Conservation (phyloP, 2,113 vertebrate genomes). For the Rhadina sibilatrix region DNA sequence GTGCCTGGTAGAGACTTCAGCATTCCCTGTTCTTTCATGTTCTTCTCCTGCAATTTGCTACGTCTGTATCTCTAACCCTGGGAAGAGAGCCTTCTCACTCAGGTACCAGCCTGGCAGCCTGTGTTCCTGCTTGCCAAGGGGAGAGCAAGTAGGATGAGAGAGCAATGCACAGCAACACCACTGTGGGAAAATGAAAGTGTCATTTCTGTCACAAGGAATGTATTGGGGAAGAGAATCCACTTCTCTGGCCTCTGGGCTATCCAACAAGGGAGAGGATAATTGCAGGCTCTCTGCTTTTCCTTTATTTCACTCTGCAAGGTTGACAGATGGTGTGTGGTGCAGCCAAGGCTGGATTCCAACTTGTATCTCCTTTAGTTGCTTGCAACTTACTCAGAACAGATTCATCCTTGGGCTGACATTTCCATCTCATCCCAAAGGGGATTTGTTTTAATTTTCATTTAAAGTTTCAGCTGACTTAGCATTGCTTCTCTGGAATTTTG, state of each 20-base stretch:
- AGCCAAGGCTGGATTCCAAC: conserved; percentile 43
- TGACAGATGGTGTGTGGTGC: conserved; percentile 53
- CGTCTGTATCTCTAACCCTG: background rate
- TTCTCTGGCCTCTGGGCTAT: background rate
- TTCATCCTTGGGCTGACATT: conserved; percentile 58
- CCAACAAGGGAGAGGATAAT: background rate
- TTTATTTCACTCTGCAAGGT: background rate
- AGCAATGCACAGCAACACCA: rapidly evolving
- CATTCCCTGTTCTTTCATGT: background rate
- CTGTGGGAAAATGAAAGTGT: background rate
- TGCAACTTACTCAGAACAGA: conserved; percentile 23
- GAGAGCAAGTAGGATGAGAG: background rate
- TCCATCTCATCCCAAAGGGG: conserved; percentile 35
- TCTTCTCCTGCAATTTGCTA: background rate
- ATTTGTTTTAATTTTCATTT: conserved; percentile 38
- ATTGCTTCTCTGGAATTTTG: background rate
- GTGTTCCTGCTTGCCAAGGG: background rate
- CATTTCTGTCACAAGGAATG: background rate
- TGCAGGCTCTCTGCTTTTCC: background rate
- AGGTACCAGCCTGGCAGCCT: background rate
- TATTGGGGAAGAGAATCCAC: background rate
- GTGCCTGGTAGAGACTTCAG: background rate
- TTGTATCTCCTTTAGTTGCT: background rate
- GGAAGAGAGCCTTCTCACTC: background rate
- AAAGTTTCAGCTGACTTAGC: conserved; percentile 4